A percentile compares a stretch with the other conserved stretches of the same genome.
phyloP scores from a whole-genome alignment of 2,797 vertebrate species.

The Odontamblyopus rebecca region DNA sequence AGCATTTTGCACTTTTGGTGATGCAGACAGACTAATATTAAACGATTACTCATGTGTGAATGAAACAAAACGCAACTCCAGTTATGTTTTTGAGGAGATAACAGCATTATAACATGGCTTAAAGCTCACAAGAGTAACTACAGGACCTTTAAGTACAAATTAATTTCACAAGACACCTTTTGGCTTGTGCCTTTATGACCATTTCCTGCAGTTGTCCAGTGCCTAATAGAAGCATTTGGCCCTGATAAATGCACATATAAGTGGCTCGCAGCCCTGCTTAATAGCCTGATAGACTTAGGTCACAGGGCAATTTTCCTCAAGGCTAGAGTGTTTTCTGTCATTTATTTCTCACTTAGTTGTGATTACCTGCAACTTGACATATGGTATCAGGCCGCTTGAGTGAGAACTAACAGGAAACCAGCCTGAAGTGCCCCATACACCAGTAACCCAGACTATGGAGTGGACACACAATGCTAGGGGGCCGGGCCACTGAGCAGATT shows the following conservation, averaged over 20 bases:
- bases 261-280: not conserved
- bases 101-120: too few relatives aligned
- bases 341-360: slow-evolving; percentile 20
- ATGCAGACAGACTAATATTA: too few relatives aligned
- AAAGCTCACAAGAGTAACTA: too few relatives aligned
- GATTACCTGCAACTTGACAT: slow-evolving; percentile 41
- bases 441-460: slow-evolving; percentile 64
- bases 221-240: not conserved
- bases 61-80: too few relatives aligned
- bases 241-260: slow-evolving; percentile 7
- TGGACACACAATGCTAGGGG: slow-evolving; percentile 51
- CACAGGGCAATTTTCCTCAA: not conserved
- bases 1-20: too few relatives aligned
- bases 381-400: slow-evolving; percentile 31
- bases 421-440: slow-evolving; percentile 44
- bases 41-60: too few relatives aligned
- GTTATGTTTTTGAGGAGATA: too few relatives aligned
- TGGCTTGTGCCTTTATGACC: not conserved
- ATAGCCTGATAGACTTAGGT: not conserved
- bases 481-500: slow-evolving; percentile 57
- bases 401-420: slow-evolving; percentile 45
- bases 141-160: too few relatives aligned
- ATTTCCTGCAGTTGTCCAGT: not conserved
- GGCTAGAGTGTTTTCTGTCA: slow-evolving; percentile 2
- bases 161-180: not conserved